A percentile compares a stretch with the other conserved stretches of the same genome.
Evolutionary conservation across 2,888 invertebrate genomes (phyloP).

Genomic region (Alentia gelatinosa): DNA sequence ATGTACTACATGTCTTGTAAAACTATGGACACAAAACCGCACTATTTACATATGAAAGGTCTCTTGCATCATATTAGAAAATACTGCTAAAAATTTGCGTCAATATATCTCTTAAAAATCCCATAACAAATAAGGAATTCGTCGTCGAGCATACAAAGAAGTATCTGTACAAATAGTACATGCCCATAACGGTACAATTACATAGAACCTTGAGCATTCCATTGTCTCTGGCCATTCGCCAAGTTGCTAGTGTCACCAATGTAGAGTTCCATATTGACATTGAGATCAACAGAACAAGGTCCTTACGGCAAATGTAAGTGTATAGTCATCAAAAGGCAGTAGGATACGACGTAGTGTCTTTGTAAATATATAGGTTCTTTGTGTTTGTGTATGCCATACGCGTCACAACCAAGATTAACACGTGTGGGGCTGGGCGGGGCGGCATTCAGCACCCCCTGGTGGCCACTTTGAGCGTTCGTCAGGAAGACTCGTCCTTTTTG

Average conservation of each 20-base stretch:
- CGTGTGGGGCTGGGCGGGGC: neutral
- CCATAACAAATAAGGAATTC: neutral
- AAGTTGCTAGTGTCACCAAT: neutral
- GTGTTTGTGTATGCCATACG: neutral
- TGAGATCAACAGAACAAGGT: constrained; percentile 39
- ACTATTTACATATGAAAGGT: neutral
- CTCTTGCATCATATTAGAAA: constrained; percentile 1
- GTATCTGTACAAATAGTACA: constrained; percentile 22
- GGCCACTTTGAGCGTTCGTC: constrained; percentile 24
- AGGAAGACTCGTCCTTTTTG: constrained; percentile 10
- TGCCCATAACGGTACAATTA: neutral
- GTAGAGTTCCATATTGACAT: neutral
- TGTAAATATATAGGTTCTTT: neutral
- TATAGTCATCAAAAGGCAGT: constrained; percentile 23
- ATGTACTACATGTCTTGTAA: neutral
- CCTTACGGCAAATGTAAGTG: neutral
- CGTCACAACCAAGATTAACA: no score
- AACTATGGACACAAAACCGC: neutral
- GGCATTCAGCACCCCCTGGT: neutral
- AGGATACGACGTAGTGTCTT: neutral
- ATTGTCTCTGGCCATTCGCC: neutral
- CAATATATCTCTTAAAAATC: constrained; percentile 24
- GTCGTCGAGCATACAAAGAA: neutral
- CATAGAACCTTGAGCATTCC: constrained; percentile 34
- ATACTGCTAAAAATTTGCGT: constrained; percentile 41